Evolutionary conservation across 2,797 vertebrate species (phyloP), one percentile per base, ranked within the genome.

Genomic region (Gallinago solitaria): DNA sequence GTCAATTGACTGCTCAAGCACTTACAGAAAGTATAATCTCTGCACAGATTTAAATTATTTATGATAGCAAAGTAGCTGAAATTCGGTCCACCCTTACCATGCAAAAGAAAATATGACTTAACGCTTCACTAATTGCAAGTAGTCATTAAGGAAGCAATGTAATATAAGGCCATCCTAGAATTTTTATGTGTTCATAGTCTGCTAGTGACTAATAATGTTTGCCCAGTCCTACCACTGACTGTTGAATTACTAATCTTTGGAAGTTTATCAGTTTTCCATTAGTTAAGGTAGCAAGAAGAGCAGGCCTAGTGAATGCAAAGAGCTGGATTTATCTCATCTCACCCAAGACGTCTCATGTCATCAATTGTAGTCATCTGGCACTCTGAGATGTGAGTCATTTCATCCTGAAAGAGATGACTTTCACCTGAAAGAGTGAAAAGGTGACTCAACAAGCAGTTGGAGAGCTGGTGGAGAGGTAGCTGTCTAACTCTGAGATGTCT

Each of bases 11-110:
- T 86, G 33, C 88, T 96, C 85, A 76, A 73, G 92, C 90, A 94
- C 82, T 97, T 97, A 85, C 35, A 92, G 76, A 91, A 88, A 95
- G 57, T 61, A 45, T 48, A 48, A 90, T 90, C 61, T 83, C 90
- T 60, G 59, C 47, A 75, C 39, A n/a, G 80, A 70, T 84, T 90
- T 95, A 90, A 95, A 97, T 94, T 89, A 96, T 96, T 96, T 94
- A 95, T 90, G 59, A 76, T 12, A 32, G 83, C 59, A 91, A 97
- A 97, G 95, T 90, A 95, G 85, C 51, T 93, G 96, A 93, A 93
- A 95, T 95, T 94, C 81, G 96, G 80, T 90, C 80, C 20, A 39
- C 59, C 61, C 86, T 94, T 91, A 93, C 39, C 37, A 90, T 71
- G 80, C 25, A 79, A 61, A 80, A 83, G 61, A 78, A 93, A 91